Evolutionary conservation across 1,140 invertebrate species (phyloP).

Genomic region (Ostrea edulis): DNA sequence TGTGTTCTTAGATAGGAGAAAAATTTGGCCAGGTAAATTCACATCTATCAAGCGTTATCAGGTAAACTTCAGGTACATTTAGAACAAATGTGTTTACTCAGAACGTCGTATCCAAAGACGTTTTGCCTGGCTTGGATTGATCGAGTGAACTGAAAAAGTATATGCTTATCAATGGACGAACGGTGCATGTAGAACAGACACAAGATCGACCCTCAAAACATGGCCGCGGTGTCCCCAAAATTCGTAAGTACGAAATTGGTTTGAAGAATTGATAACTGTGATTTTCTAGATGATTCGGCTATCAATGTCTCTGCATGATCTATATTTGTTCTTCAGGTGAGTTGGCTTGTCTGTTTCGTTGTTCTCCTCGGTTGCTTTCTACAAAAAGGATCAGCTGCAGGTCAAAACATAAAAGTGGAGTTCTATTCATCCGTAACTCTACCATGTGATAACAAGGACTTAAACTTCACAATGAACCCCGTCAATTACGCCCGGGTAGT

Average conservation of each 20-base stretch:
- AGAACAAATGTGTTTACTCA: neutral
- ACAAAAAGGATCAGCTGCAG: neutral
- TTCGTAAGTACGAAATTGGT: neutral
- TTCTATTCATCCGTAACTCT: neutral
- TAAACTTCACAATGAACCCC: neutral
- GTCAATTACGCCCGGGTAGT: neutral
- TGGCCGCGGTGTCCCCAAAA: slow-evolving; percentile 1
- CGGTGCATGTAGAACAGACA: neutral
- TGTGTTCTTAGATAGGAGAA: neutral
- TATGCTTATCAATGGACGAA: neutral
- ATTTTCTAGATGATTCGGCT: neutral
- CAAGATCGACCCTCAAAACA: neutral
- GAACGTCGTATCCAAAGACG: neutral
- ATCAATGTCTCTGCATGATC: no score
- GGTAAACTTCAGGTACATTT: slow-evolving; percentile 2
- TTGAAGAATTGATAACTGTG: neutral
- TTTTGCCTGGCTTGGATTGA: neutral
- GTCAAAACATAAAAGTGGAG: slow-evolving; percentile 14
- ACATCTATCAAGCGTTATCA: slow-evolving; percentile 31
- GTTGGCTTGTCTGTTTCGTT: neutral
- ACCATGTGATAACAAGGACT: slow-evolving; percentile 2
- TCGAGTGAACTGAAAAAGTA: neutral
- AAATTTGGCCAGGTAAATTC: slow-evolving; percentile 8
- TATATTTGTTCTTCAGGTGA: neutral
- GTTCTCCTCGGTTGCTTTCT: neutral